Evolutionary conservation across 2,888 invertebrate species (phyloP).

Genomic region (Xestoiulus laeticollis): DNA sequence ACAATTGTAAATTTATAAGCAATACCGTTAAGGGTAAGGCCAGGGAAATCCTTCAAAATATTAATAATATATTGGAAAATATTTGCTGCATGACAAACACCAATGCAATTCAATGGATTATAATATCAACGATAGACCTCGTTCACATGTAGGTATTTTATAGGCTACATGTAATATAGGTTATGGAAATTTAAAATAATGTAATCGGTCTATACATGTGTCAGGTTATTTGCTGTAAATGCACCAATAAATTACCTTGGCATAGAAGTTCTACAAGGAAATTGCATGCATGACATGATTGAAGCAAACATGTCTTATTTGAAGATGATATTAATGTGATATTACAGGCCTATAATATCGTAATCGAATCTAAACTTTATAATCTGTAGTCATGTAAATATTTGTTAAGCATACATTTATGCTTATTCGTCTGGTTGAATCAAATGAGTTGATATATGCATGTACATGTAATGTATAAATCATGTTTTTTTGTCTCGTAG

Average conservation of each 20-base stretch:
- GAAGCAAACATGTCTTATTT: neutral
- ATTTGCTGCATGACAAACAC: neutral
- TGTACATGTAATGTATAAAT: neutral
- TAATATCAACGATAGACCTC: neutral
- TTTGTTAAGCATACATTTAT: no score
- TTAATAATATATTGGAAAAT: neutral
- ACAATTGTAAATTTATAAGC: neutral
- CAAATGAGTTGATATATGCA: neutral
- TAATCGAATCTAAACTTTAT: neutral
- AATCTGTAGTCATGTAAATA: no score
- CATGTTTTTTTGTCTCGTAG: neutral
- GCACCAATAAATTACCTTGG: neutral
- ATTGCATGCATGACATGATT: neutral
- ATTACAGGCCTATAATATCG: neutral
- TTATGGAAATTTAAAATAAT: neutral
- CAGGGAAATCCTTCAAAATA: neutral
- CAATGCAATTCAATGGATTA: neutral
- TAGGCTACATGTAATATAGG: neutral
- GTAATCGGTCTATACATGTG: neutral
- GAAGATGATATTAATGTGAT: neutral
- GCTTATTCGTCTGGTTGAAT: no score
- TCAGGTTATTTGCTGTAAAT: neutral
- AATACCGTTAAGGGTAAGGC: neutral
- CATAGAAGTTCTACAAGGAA: neutral
- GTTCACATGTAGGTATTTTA: neutral